Evolutionary conservation across 2,888 invertebrate species (phyloP), one percentile per base, ranked within the genome.

Genomic region (Agrilus mali): DNA sequence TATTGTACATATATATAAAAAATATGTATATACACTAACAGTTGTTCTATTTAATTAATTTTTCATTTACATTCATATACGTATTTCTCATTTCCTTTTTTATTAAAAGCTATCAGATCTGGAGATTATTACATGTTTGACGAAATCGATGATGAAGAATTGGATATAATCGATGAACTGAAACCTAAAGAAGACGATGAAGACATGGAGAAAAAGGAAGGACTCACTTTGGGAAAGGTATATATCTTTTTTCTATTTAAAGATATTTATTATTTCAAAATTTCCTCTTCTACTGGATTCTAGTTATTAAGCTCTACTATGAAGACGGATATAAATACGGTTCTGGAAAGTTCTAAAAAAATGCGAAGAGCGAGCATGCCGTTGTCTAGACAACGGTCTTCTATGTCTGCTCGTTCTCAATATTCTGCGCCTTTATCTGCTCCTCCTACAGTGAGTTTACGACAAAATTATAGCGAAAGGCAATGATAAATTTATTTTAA

Each of bases 111-210:
- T 41, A 85, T 97, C 46, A 82, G 96, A 41, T 95, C 95, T 47
- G 98, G 97, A 14, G 98, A 98, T 70, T 97, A 98, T 71, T 97
- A 95, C 71, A 94, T 98, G 93, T 98, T 98, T 71, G 95, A 96
- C 60, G 94, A 95, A 53, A 77, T 86, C 60, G 85, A 86, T 57
- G 86, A 86, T 53, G 85, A 86, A 45, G 76, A 84, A 49, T 60
- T 79, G 50, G 82, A 80, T 50, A 55, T 81, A 56, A 69, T 71
- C 52, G 68, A 72, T 58, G 57, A 57, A 36, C 49, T 54, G 45
- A 47, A 50, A 58, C 60, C 43, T 50, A 67, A 58, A 65, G 46
- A 48, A 13, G 50, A 51, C 12, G 53, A 54, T 22, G 51, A 50
- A 14, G 54, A 56, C 6, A 60, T 61, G 36, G 59, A 58, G 38